Percentiles rank a stretch among this genome's conserved stretches.
Evolutionary conservation across 2,888 invertebrate genomes (phyloP).

Genomic region (Thecophora atra): DNA sequence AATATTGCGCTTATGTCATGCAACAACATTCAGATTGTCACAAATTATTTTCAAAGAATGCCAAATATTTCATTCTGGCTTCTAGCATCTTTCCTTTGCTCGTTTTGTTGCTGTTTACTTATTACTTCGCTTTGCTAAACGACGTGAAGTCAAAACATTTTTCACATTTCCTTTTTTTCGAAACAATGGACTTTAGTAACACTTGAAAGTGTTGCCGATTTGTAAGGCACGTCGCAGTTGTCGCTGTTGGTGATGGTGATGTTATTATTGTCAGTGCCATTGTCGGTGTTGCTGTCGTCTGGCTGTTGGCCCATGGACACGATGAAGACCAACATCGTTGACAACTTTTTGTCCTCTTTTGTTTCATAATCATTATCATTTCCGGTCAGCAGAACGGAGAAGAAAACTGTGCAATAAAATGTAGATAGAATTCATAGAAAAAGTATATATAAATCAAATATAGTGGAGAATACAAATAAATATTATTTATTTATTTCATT

Average conservation of each 20-base stretch:
- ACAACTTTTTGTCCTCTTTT: no score
- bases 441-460: no score
- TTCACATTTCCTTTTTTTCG: neutral
- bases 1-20: constrained; percentile 25
- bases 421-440: no score
- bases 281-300: neutral
- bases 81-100: neutral
- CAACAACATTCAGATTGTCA: neutral
- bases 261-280: neutral
- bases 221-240: neutral
- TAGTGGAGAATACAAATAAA: no score
- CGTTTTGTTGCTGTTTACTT: neutral
- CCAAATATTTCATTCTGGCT: neutral
- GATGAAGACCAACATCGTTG: neutral
- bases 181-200: neutral
- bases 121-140: neutral
- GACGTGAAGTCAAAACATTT: neutral
- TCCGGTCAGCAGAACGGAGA: no score
- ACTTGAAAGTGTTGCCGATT: constrained; percentile 1
- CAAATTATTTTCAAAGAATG: constrained; percentile 4
- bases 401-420: no score
- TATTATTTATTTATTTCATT: no score
- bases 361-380: no score
- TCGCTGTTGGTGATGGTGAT: neutral
- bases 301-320: neutral